A percentile compares a stretch with the other conserved stretches of the same genome.
Conservation (phyloP, 2,113 vertebrate genomes). For the Lichenostomus cassidix region DNA sequence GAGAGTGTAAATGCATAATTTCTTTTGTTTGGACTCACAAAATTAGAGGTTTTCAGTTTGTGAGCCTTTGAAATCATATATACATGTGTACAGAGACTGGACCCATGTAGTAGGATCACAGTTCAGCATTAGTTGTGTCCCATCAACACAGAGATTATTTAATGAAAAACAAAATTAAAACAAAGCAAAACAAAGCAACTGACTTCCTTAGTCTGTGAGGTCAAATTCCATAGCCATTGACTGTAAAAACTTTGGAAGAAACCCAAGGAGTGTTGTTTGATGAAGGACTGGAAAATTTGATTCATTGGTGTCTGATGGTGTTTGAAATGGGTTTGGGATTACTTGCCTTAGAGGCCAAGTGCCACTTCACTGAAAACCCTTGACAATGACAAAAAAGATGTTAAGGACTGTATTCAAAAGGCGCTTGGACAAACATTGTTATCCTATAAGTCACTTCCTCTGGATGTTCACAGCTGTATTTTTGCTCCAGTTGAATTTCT, state of each 20-base stretch:
- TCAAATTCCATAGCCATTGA: not conserved
- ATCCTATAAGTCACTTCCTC: not conserved
- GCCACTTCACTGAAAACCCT: not conserved
- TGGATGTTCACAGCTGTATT: not conserved
- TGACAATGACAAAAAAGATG: not conserved
- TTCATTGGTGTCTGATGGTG: not conserved
- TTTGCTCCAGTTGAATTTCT: not conserved
- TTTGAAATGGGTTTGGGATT: not conserved
- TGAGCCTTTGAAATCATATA: not conserved
- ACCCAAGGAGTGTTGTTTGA: not conserved
- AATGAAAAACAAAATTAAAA: not conserved
- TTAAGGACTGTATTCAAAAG: not conserved
- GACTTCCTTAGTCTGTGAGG: not conserved
- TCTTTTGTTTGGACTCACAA: not conserved
- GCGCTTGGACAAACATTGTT: not conserved
- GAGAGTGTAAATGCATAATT: not conserved
- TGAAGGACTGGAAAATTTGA: not conserved
- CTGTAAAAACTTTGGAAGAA: not conserved
- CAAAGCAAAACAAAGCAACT: not conserved
- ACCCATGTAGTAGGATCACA: not conserved
- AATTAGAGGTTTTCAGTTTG: not conserved
- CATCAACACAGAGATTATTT: not conserved
- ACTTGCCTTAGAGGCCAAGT: not conserved
- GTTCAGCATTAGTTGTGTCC: not conserved
- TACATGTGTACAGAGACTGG: not conserved